Base-by-base conservation (phyloP, 2,797 vertebrate genomes). In the Cyclopterus lumpus region DNA sequence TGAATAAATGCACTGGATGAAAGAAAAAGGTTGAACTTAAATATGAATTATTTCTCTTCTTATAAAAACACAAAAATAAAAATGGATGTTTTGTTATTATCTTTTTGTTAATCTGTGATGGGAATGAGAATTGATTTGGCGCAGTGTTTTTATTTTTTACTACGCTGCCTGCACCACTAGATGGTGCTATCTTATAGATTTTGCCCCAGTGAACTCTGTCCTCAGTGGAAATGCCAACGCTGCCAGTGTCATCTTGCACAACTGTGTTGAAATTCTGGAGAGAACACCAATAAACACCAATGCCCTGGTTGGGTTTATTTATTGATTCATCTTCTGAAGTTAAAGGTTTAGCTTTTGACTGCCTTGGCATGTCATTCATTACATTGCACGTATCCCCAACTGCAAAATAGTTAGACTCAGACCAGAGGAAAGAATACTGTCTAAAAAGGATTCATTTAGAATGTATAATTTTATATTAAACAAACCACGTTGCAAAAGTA, bases 111-210 rank as follows among this genome's bases (percentile, higher is more conserved):
- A 36, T 58, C 3, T 55, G 34, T 8, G 6, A 49, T 28, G 16
- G 73, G 12, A 28, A 36, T 20, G 14, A 58, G 4, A 42, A 8
- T 24, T 49, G 1, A 36, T 62, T 66, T 54, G 14, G n/a, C 38
- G 22, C 11, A 63, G 16, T 36, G 8, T 26, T 48, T 48, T 12
- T 0, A 10, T 26, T 28, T 34, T 40, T 14, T 5, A 5, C 38
- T 4, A 18, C 6, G 8, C 8, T 4, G 1, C 1, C 15, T 63
- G 2, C 26, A 61, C 87, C 90, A 88, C 87, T 57, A 77, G 91
- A 88, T 87, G 90, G 87, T 28, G 71, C 73, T 78, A 11, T 85
- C 59, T 42, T 51, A 57, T 14, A 60, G 63, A 8, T 2, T 20
- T 72, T 44, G 22, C 20, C 15, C 18, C 36, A 3, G 7, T 72